Evolutionary conservation across 2,113 vertebrate genomes (phyloP).

Genomic region (Pteruthius melanotis): DNA sequence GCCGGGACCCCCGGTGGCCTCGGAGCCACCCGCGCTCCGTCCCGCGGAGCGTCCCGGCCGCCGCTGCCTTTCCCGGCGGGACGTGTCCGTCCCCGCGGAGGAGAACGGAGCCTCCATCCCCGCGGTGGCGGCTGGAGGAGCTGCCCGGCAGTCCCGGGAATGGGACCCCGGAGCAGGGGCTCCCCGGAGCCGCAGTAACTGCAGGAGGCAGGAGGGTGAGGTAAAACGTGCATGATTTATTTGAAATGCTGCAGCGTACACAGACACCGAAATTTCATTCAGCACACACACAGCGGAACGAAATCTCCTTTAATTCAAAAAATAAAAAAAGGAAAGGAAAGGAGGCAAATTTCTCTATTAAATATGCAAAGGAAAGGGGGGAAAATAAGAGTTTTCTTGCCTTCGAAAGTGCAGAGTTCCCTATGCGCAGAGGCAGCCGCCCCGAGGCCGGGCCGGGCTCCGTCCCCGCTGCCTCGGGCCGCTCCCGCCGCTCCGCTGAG

Average conservation of each 20-base stretch:
- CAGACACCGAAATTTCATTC: conserved; percentile 78
- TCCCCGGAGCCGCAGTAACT: background rate
- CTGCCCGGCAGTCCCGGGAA: background rate
- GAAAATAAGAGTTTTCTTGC: conserved; percentile 26
- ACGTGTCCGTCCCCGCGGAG: too few relatives aligned
- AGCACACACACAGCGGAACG: conserved; percentile 80
- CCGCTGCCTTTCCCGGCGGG: too few relatives aligned
- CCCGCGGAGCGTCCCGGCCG: too few relatives aligned
- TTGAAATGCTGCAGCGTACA: conserved; percentile 88
- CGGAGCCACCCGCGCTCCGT: background rate
- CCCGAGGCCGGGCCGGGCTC: background rate
- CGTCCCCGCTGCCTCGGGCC: background rate
- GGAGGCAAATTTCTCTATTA: conserved; percentile 1
- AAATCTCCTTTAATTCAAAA: conserved; percentile 63
- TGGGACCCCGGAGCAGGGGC: background rate
- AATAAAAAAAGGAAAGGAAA: background rate
- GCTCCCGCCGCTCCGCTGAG: conserved; percentile 34
- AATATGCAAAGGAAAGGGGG: conserved; percentile 24
- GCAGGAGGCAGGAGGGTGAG: conserved; percentile 64
- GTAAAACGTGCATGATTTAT: conserved; percentile 95
- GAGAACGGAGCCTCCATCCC: too few relatives aligned
- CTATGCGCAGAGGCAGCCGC: background rate
- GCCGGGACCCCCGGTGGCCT: too few relatives aligned
- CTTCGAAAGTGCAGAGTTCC: conserved; percentile 82
- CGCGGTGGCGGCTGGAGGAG: background rate